Evolutionary conservation across 1,140 invertebrate species (phyloP).

Genomic region (Aplysia californica): DNA sequence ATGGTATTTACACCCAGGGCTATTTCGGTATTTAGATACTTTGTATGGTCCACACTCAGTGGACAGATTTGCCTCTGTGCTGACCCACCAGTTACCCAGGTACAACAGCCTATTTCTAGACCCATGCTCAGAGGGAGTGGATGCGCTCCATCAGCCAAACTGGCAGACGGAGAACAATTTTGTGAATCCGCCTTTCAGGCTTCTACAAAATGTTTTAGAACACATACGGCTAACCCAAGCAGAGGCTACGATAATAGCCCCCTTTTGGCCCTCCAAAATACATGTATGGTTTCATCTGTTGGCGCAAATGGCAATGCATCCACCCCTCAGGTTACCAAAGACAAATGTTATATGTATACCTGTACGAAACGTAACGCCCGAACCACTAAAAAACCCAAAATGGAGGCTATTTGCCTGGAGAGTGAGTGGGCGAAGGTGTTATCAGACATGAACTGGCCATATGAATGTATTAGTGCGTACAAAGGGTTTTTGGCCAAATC

Average conservation of each 20-base stretch:
- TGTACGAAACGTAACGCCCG: too few species aligned
- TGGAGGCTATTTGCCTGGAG: too few species aligned
- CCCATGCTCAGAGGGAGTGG: not conserved
- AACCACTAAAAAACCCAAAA: too few species aligned
- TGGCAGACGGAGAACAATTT: not conserved
- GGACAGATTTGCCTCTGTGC: not conserved
- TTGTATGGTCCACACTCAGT: not conserved
- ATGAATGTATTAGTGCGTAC: too few species aligned
- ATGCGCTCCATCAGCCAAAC: not conserved
- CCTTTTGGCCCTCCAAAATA: too few species aligned
- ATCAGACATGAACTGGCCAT: too few species aligned
- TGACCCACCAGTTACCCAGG: not conserved
- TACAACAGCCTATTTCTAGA: not conserved
- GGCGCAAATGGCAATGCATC: too few species aligned
- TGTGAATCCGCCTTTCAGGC: not conserved
- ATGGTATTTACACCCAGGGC: not conserved
- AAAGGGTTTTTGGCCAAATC: too few species aligned
- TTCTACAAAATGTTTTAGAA: not conserved
- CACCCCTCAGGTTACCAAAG: too few species aligned
- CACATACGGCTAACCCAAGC: not conserved
- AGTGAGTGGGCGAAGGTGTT: too few species aligned
- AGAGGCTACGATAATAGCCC: not conserved
- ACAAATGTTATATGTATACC: too few species aligned
- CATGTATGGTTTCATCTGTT: too few species aligned
- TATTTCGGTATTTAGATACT: not conserved